A percentile compares a stretch with the other conserved stretches of the same genome.
Evolutionary conservation across 2,797 vertebrate genomes (phyloP).

Genomic region (Dendrocincla fuliginosa): DNA sequence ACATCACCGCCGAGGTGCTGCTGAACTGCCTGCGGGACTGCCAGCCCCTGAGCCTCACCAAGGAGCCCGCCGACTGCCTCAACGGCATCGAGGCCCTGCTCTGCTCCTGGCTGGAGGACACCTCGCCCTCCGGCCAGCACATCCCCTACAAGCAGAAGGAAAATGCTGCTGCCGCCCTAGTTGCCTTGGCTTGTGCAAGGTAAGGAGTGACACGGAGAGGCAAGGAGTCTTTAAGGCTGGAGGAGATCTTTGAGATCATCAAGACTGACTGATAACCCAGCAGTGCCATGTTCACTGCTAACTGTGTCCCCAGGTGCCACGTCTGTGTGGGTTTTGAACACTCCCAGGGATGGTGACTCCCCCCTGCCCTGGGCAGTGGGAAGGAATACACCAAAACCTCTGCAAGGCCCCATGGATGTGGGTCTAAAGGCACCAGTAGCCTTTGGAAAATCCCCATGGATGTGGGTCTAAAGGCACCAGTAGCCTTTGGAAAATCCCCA

Average conservation of each 20-base stretch:
- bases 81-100: conserved; percentile 94
- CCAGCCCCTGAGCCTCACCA: conserved; percentile 97
- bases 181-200: conserved; percentile 97
- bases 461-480: no score
- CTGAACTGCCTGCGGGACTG: conserved; percentile 96
- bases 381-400: not conserved
- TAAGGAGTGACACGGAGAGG: conserved; percentile 53
- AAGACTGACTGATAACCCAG: not conserved
- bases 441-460: not conserved
- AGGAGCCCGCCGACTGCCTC: conserved; percentile 96
- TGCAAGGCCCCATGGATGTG: not conserved
- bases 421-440: not conserved
- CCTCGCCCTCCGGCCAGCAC: conserved; percentile 78
- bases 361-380: not conserved
- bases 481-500: no score
- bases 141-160: conserved; percentile 93
- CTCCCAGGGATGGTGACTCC: not conserved
- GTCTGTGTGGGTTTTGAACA: not conserved
- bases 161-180: conserved; percentile 95
- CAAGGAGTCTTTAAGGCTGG: not conserved
- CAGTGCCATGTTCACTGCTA: not conserved
- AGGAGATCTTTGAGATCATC: not conserved
- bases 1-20: conserved; percentile 96
- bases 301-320: not conserved
- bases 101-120: conserved; percentile 96